Evolutionary conservation across 2,113 vertebrate genomes (phyloP), one percentile per base, ranked within the genome.

Genomic region (Prionailurus viverrinus): DNA sequence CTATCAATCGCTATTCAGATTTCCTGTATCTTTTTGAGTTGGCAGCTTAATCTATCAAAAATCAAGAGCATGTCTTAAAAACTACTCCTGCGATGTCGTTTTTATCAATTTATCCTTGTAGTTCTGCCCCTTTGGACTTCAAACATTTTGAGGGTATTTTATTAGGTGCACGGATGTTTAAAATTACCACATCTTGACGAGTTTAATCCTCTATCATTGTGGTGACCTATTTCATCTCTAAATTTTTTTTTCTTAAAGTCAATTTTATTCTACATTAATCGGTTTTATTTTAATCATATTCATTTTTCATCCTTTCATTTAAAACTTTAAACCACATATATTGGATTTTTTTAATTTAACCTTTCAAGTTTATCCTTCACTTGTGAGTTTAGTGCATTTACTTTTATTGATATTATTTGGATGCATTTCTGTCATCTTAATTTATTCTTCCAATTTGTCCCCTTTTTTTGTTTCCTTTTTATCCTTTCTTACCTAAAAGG

Each of bases 131-230:
- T 66, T 83, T 85, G 29, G 58, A 41, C 33, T 78, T 79, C 53
- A 23, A 15, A 31, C n/a, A 63, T 76, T 89, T 88, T 68, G 53
- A 97, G 27, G 15, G 45, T 83, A 88, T 88, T 94, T 91, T 53
- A 82, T 61, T n/a, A 80, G 29, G 41, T 16, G 2, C 14, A 36
- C 25, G 7, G n/a, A n/a, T 19, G 12, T 55, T 65, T 94, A 21
- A 96, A 92, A 92, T 13, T 53, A 29, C 48, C 39, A 33, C 18
- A 87, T 69, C 21, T 91, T 88, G 69, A 12, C 27, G 15, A 85
- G 48, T 13, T 65, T 11, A 84, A 65, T 73, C 10, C 36, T 65
- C 88, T 74, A n/a, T 53, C 61, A 74, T 16, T 91, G 25, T 4
- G 63, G 66, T 61, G 7, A 71, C 3, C 2, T 68, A 87, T 71